Base-by-base conservation (phyloP, 2,888 invertebrate species). In the Sepiola atlantica region DNA sequence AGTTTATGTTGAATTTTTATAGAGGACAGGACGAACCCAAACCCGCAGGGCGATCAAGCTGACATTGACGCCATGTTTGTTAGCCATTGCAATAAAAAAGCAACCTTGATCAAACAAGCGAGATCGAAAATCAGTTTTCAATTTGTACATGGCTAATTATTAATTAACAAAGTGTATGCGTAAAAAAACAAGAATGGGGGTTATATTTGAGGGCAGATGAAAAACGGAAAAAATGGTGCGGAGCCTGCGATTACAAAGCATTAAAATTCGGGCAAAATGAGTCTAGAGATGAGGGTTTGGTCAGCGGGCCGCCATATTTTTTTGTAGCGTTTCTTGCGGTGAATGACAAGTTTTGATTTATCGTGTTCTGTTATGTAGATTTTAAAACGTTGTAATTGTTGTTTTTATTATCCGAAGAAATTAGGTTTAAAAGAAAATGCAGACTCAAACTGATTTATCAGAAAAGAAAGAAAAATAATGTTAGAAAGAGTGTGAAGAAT, bases 111-210 rank as follows among this genome's bases (percentile, higher is more conserved):
- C 77, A 77, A 77, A 77, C 77, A 77, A 77, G n/a, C n/a, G 77
- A 77, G n/a, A 16, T n/a, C 14, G n/a, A 10, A 77, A 77, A 77
- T 77, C n/a, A 77, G n/a, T 77, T 10, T 61, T 61, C 61, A 6
- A 61, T 61, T 77, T 77, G 77, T n/a, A 77, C n/a, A 77, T 77
- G 77, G 77, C 77, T 77, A 77, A 77, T 77, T 77, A 77, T 77
- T 77, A 77, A 77, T 77, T 77, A 77, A 77, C 77, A 77, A 77
- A 77, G n/a, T n/a, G 16, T 32, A 77, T 32, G 77, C 77, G n/a
- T 12, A 77, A 32, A 16, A 14, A 32, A 77, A 77, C 77, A 77
- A 77, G n/a, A n/a, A 77, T 77, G n/a, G 77, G 77, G 77, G 77
- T 77, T n/a, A 77, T n/a, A 77, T 77, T 28, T 77, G 77, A 32